Evolutionary conservation across 2,113 vertebrate species (phyloP), one percentile per base, ranked within the genome.

Genomic region (Manacus vitellinus): DNA sequence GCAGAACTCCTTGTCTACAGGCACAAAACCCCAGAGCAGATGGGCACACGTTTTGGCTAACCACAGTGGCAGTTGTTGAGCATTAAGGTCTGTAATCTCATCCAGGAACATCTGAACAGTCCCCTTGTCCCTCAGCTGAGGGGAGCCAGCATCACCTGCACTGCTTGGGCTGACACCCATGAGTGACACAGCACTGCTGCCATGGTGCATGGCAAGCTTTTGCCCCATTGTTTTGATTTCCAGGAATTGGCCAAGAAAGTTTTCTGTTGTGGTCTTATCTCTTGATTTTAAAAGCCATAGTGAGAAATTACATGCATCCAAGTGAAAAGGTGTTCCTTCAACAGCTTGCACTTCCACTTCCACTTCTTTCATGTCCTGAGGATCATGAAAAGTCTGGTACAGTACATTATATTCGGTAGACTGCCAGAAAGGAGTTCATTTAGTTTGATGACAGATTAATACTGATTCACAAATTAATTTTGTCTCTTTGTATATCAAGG

Each of bases 401-500:
- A 87, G 68, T 68, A 88, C 73, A 94, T 91, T 84, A 62, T 83
- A 87, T 91, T 97, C 92, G 92, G 89, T 95, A 96, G 96, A 78
- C 87, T 97, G 92, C 89, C 73, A 95, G 91, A 95, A 96, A 98
- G 94, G 97, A 97, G 97, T 97, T 97, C 92, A 39, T 72, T 98
- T 95, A 95, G 92, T 95, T 97, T 97, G 97, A 97, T 97, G 97
- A 97, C 97, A 98, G 93, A 97, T 97, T 98, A 97, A 98, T 98
- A 99, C 98, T 97, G 98, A 98, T 98, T 98, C 98, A 91, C 98
- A 98, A 98, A 99, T 99, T 96, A 98, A 98, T 98, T 98, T 98
- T 95, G 97, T 98, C 98, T 98, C 96, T 97, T 98, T 97, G 98
- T 98, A 96, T 97, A 98, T 97, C 97, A 98, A 98, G 98, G 97